Evolutionary conservation across 2,797 vertebrate genomes (phyloP).

Genomic region (Rhyacichthys aspro): DNA sequence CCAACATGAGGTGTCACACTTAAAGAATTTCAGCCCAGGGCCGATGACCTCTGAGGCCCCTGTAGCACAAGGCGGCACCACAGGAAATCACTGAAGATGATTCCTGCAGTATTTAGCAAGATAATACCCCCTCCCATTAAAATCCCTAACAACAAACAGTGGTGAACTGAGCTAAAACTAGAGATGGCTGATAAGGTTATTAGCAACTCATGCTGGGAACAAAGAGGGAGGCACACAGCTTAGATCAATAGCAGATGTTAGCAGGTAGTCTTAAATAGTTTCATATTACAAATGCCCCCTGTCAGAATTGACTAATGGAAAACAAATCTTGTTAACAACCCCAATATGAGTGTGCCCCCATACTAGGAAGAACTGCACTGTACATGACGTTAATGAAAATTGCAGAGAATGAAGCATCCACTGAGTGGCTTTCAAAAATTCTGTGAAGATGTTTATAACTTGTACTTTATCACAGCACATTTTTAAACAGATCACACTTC

Average conservation of each 20-base stretch:
- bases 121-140: slow-evolving; percentile 69
- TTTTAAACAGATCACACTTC: slow-evolving; percentile 67
- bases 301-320: slow-evolving; percentile 75
- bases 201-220: slow-evolving; percentile 82
- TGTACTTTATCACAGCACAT: slow-evolving; percentile 52
- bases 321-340: slow-evolving; percentile 77
- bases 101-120: slow-evolving; percentile 81
- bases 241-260: slow-evolving; percentile 85
- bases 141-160: slow-evolving; percentile 78
- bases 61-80: slow-evolving; percentile 79
- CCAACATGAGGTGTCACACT: slow-evolving; percentile 69
- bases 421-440: slow-evolving; percentile 15
- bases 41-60: slow-evolving; percentile 81
- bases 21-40: slow-evolving; percentile 82
- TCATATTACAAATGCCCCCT: slow-evolving; percentile 74
- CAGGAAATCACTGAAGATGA: slow-evolving; percentile 85
- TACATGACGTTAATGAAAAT: slow-evolving; percentile 17
- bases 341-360: slow-evolving; percentile 25
- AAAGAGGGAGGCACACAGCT: slow-evolving; percentile 76
- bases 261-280: slow-evolving; percentile 83
- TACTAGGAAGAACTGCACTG: slow-evolving; percentile 17
- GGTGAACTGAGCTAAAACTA: slow-evolving; percentile 84
- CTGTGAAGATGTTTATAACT: slow-evolving; percentile 7
- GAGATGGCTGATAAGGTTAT: slow-evolving; percentile 88
- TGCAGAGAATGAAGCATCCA: slow-evolving; percentile 13